phyloP scores from a whole-genome alignment of 1,140 invertebrate species.

The Euschistus heros region DNA sequence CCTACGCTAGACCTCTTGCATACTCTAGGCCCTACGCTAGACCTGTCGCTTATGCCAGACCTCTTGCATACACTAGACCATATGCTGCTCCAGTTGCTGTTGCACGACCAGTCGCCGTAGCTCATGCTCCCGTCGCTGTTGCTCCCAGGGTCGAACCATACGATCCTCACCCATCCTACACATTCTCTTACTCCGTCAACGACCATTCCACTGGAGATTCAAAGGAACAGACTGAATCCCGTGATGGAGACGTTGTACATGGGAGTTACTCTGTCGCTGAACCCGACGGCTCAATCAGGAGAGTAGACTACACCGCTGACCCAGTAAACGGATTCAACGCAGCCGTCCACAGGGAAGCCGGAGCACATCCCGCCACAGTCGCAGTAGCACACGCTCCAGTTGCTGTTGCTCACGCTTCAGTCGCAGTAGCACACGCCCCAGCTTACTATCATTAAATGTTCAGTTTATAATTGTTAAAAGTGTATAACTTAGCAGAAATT shows the following conservation, averaged over 20 bases:
- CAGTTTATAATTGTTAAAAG: too few species aligned
- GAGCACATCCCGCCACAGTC: too few species aligned
- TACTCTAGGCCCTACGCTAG: too few species aligned
- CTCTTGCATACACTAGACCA: conserved; percentile 17
- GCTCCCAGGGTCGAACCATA: neutral
- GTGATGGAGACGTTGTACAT: conserved; percentile 10
- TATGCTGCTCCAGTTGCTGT: neutral
- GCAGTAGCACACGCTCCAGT: too few species aligned
- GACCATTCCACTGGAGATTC: conserved; percentile 6
- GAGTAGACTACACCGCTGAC: too few species aligned
- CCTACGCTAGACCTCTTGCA: conserved; percentile 2
- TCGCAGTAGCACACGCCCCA: too few species aligned
- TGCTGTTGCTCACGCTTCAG: too few species aligned
- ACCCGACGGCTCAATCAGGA: neutral
- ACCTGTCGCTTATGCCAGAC: too few species aligned
- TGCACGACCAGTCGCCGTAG: neutral
- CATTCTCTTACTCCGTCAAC: conserved; percentile 28
- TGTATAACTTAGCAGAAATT: too few species aligned
- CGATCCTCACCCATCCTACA: conserved; percentile 29
- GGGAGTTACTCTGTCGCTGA: conserved; percentile 8
- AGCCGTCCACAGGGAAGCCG: too few species aligned
- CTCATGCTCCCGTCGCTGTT: neutral
- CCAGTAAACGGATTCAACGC: too few species aligned
- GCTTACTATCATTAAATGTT: too few species aligned
- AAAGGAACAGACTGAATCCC: conserved; percentile 1